Evolutionary conservation across 2,888 invertebrate species (phyloP).

Genomic region (Orchesellides sinensis): DNA sequence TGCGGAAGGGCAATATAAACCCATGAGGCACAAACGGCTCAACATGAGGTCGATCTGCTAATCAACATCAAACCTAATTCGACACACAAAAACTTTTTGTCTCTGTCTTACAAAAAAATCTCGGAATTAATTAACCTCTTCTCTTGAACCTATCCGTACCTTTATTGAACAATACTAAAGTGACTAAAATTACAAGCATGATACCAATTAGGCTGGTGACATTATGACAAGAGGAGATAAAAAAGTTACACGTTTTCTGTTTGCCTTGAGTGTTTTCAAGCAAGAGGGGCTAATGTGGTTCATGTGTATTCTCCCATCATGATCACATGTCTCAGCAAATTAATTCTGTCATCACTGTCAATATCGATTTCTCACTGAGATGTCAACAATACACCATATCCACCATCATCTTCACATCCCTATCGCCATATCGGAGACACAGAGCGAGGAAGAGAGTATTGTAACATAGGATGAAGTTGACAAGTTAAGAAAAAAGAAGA

Average conservation of each 20-base stretch:
- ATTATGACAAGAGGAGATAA: not conserved
- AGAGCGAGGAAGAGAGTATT: not conserved
- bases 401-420: no score
- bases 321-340: slow-evolving; percentile 48
- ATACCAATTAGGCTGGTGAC: slow-evolving; percentile 51
- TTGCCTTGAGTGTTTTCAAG: no score
- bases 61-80: no score
- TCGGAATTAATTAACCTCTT: not conserved
- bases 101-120: not conserved
- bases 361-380: slow-evolving; percentile 50
- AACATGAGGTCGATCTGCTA: slow-evolving; percentile 8
- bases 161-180: no score
- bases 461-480: slow-evolving; percentile 30
- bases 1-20: no score
- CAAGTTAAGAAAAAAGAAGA: slow-evolving; percentile 33
- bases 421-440: no score
- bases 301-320: slow-evolving; percentile 14
- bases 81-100: no score
- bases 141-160: not conserved
- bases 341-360: slow-evolving; percentile 61
- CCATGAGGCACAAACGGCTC: no score
- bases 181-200: slow-evolving; percentile 47
- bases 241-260: not conserved
- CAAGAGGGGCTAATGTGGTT: no score
- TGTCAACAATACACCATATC: not conserved